Evolutionary conservation across 2,888 invertebrate genomes (phyloP).

Genomic region (Oithona nana): DNA sequence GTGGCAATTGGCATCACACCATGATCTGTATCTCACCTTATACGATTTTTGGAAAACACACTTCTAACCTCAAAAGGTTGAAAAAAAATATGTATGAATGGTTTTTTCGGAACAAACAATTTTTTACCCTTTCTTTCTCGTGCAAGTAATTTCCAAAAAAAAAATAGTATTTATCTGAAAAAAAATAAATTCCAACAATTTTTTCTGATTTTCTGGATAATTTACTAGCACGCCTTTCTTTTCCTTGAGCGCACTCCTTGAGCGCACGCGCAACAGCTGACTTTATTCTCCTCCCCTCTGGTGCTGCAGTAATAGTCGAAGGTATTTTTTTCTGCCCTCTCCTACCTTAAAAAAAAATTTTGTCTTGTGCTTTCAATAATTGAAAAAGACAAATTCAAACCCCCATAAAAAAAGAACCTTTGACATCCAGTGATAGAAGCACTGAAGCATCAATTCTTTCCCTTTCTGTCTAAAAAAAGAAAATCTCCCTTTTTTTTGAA

Average conservation of each 20-base stretch:
- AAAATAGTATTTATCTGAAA: no score
- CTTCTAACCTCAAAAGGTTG: neutral
- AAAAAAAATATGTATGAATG: no score
- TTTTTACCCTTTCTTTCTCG: no score
- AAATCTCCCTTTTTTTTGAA: neutral
- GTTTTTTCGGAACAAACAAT: no score
- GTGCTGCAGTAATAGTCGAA: neutral
- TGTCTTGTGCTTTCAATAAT: neutral
- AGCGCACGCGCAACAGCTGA: neutral
- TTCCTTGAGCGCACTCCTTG: neutral
- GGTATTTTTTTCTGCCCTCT: neutral
- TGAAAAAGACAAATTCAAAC: neutral
- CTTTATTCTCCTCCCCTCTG: neutral
- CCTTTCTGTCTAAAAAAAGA: neutral
- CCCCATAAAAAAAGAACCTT: neutral
- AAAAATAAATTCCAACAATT: no score
- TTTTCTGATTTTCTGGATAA: neutral
- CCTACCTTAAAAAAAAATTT: neutral
- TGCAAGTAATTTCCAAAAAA: neutral
- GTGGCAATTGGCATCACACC: neutral
- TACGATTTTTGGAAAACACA: neutral
- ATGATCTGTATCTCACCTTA: neutral
- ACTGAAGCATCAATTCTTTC: neutral
- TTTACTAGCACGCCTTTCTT: neutral
- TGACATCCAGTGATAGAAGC: neutral